phyloP scores from a whole-genome alignment of 1,140 invertebrate species.

The Calephelis virginiensis region DNA sequence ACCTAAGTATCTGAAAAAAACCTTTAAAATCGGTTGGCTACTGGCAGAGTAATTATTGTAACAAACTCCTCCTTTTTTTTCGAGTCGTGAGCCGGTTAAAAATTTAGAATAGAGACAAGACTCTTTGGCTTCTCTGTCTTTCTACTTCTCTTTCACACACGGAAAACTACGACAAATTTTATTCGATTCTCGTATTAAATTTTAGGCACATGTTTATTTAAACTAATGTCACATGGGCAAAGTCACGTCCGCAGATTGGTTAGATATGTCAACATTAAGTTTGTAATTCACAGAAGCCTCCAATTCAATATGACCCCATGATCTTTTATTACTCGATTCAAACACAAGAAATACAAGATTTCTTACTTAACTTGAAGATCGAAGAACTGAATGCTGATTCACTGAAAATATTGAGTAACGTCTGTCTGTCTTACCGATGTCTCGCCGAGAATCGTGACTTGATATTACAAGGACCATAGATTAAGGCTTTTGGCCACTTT shows the following conservation, averaged over 20 bases:
- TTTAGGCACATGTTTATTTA: no score
- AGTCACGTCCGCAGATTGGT: background rate
- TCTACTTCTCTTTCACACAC: no score
- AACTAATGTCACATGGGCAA: no score
- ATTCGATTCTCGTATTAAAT: no score
- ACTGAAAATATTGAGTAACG: constrained; percentile 10
- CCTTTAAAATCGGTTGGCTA: no score
- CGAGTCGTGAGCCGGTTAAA: no score
- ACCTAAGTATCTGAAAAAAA: no score
- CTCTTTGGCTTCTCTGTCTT: no score
- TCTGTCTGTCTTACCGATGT: constrained; percentile 5
- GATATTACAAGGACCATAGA: background rate
- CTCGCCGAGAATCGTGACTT: constrained; percentile 6
- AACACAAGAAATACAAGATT: constrained; percentile 1
- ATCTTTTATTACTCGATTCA: constrained; percentile 9
- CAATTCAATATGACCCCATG: background rate
- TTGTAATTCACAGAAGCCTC: constrained; percentile 7
- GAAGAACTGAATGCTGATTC: constrained; percentile 5
- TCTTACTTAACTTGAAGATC: background rate
- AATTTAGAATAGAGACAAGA: no score
- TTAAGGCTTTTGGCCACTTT: constrained; percentile 1
- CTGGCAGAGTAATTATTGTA: no score
- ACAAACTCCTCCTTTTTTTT: no score
- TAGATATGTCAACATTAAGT: background rate
- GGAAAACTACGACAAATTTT: no score